Conservation (phyloP, 1,140 invertebrate genomes). For the Hylyphantes graminicola region DNA sequence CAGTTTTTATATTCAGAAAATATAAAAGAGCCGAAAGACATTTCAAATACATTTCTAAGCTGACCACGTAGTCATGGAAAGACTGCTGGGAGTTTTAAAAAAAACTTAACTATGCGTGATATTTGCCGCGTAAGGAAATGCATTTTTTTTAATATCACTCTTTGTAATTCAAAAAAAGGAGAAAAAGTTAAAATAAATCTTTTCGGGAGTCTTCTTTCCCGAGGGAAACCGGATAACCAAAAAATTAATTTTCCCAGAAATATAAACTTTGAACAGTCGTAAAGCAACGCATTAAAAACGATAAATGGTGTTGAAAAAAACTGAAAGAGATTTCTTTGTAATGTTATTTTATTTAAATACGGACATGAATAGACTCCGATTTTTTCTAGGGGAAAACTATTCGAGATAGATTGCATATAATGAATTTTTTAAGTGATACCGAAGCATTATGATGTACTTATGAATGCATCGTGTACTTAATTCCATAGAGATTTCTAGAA, state of each 20-base stretch:
- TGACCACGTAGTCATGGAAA: conserved; percentile 10
- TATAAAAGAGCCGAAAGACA: conserved; percentile 1
- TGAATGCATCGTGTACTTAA: no score
- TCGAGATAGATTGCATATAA: no score
- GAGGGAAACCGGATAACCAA: background rate
- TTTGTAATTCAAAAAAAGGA: background rate
- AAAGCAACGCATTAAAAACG: conserved; percentile 17
- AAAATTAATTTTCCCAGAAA: background rate
- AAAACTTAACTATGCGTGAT: conserved; percentile 9
- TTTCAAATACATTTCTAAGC: conserved; percentile 25
- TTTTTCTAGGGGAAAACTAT: no score
- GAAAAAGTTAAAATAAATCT: conserved; percentile 34
- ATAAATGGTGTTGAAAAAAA: background rate
- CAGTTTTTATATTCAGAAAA: background rate
- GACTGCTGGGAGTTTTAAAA: background rate
- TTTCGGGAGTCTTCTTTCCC: background rate
- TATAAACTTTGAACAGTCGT: background rate
- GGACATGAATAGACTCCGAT: no score
- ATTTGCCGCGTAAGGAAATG: background rate
- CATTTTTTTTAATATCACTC: background rate
- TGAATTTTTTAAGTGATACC: no score
- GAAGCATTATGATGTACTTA: no score
- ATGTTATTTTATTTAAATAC: no score
- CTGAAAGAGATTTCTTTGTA: background rate
- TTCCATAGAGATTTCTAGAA: no score